Base-by-base conservation (phyloP, 37 sponge, comb jelly and placozoan species). In the Tethya wilhelma region DNA sequence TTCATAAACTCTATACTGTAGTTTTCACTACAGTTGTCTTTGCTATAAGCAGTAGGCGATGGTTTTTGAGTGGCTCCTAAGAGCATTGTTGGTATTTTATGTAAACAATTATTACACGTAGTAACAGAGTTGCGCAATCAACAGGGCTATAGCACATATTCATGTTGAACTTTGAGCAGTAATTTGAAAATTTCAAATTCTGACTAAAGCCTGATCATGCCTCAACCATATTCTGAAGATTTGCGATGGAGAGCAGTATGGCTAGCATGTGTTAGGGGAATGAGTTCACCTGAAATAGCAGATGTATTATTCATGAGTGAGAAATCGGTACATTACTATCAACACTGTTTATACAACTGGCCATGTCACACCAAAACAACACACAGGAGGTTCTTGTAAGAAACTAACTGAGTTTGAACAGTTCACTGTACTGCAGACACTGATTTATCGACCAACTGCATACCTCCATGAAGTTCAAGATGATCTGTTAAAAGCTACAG, bases 161-260 rank as follows among this genome's bases (percentile, higher is more conserved):
- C n/a, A n/a, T n/a, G n/a, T n/a, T n/a, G n/a, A n/a, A n/a, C n/a
- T n/a, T n/a, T n/a, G 14, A 49, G 53, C 53, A 14, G 53, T 9
- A 49, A 49, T 19, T 49, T 49, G 14, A 14, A 49, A 49, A 9
- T 14, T 19, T 14, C 14, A 9, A 9, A 49, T 9, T 49, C 14
- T 19, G 14, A 49, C 53, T 49, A 9, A 19, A 14, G 53, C 14
- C 14, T 19, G 14, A 49, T 19, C 53, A 49, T 49, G 53, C 53
- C 53, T 49, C 9, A 49, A 49, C 53, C 70, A 20, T 80, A 69
- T 38, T 66, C 80, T 12, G 40, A 66, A 25, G 69, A 80, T 33
- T 41, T 80, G 39, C 69, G 80, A 12, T 80, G 80, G 80, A 29
- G 80, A 29, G 30, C 40, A 14, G 80, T 80, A 58, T 80, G 80